phyloP scores from a whole-genome alignment of 92 coral and sea anemone species.

The Porites rus region DNA sequence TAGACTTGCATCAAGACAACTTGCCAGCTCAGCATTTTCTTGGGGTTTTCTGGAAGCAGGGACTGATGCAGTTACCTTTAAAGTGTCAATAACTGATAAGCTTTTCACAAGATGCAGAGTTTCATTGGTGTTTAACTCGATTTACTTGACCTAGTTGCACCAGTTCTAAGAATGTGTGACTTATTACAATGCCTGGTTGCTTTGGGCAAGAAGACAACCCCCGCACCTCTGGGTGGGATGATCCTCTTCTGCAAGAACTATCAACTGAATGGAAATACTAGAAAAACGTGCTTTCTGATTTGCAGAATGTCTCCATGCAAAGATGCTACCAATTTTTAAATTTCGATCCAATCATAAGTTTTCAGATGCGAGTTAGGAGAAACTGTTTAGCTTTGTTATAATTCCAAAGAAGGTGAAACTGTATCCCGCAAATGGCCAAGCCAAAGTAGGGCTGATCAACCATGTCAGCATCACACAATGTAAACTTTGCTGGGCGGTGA shows the following conservation, averaged over 20 bases:
- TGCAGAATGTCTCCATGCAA: slow-evolving; percentile 17
- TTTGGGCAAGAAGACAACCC: slow-evolving; percentile 37
- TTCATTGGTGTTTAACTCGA: slow-evolving; percentile 37
- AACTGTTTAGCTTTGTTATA: slow-evolving; percentile 41
- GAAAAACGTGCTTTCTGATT: slow-evolving; percentile 42
- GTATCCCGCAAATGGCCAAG: neutral
- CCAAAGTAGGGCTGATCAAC: neutral
- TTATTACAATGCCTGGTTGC: slow-evolving; percentile 41
- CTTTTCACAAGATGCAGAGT: slow-evolving; percentile 45
- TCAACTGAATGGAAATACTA: slow-evolving; percentile 42
- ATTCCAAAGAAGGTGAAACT: neutral
- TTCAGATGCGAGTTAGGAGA: slow-evolving; percentile 67
- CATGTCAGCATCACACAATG: neutral
- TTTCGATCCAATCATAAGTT: slow-evolving; percentile 22
- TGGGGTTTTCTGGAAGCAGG: neutral
- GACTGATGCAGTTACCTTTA: neutral
- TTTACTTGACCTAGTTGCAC: slow-evolving; percentile 53
- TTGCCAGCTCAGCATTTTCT: too few relatives aligned
- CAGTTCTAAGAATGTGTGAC: slow-evolving; percentile 22
- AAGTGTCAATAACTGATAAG: slow-evolving; percentile 36
- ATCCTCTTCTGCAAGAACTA: slow-evolving; percentile 50
- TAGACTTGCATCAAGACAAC: neutral
- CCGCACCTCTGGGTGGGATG: slow-evolving; percentile 45
- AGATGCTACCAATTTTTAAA: slow-evolving; percentile 43
- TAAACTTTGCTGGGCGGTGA: neutral